These are phyloP conservation scores for Diorhabda elongata DNA, from an alignment of 1,140 invertebrate genomes.

Conservation along the genomic window DNA sequence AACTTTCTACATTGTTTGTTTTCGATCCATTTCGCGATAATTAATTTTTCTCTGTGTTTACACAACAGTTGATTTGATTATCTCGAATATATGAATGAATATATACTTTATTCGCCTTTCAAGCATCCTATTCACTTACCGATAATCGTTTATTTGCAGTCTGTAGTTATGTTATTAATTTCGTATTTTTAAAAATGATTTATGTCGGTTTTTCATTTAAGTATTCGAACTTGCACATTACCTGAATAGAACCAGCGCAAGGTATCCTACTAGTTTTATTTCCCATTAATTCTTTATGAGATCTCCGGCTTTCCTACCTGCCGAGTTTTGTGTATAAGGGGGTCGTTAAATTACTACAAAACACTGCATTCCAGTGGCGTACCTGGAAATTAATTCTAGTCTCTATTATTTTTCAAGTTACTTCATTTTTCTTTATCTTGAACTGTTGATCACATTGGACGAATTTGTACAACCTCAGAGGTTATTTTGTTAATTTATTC, in stretches of 20 bases:
- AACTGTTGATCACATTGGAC: too few species aligned
- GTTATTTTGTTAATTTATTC: too few species aligned
- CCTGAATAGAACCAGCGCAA: not conserved
- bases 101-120: too few species aligned
- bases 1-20: too few species aligned
- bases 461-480: too few species aligned
- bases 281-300: constrained; percentile 2
- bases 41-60: too few species aligned
- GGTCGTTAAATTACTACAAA: not conserved
- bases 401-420: too few species aligned
- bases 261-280: not conserved
- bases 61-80: too few species aligned
- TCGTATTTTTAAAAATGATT: not conserved
- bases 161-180: not conserved
- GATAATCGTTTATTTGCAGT: not conserved
- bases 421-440: too few species aligned
- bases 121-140: too few species aligned
- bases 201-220: constrained; percentile 1
- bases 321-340: not conserved
- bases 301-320: not conserved
- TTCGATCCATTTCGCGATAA: too few species aligned
- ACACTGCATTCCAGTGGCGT: not conserved
- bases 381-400: not conserved
- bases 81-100: too few species aligned
- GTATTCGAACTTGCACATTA: not conserved